Base-by-base conservation (phyloP, 2,888 invertebrate species). In the Aphidoletes aphidimyza region DNA sequence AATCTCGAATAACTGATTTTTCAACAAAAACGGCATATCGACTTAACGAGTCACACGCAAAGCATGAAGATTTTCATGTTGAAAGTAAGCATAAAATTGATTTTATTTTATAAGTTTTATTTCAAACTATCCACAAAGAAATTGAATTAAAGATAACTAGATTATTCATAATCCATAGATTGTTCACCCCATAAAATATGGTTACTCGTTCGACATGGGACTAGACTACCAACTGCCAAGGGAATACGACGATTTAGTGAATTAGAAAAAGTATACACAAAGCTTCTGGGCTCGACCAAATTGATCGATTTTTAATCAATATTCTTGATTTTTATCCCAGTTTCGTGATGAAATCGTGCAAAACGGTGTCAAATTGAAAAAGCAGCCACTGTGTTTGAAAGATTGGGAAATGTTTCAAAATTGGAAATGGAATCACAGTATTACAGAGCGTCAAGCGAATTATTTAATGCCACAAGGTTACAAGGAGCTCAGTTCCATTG, bases 191-290 rank as follows among this genome's bases (percentile, higher is more conserved):
- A 36, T 9, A 84, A 84, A 26, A n/a, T 84, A 39, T 84, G 59
- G 59, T 26, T 84, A 11, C 26, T 84, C 8, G 22, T 49, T 59
- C 49, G 84, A 39, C 84, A 84, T 37, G 84, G 84, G 22, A 84
- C 84, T 0, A 54, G 84, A 37, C 26, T 84, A 2, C 59, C 84
- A 37, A 37, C 54, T 37, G 37, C 39, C 11, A 59, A 39, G 0
- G 59, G n/a, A 8, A 84, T 84, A 11, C n/a, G 9, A 39, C 17
- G 34, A 17, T 84, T 84, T 14, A 39, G 59, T n/a, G 39, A 59
- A 59, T 26, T 84, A 26, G 54, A 30, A 22, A 22, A 84, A 34
- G 84, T 84, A 84, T 8, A n/a, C n/a, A 22, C 22, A 22, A 3
- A n/a, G 8, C 14, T 45, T 45, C 45, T 45, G 45, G 8, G 8